phyloP scores from a whole-genome alignment of 30 jellyfish, hydroid and myxozoan species.

The Aurelia sp. region DNA sequence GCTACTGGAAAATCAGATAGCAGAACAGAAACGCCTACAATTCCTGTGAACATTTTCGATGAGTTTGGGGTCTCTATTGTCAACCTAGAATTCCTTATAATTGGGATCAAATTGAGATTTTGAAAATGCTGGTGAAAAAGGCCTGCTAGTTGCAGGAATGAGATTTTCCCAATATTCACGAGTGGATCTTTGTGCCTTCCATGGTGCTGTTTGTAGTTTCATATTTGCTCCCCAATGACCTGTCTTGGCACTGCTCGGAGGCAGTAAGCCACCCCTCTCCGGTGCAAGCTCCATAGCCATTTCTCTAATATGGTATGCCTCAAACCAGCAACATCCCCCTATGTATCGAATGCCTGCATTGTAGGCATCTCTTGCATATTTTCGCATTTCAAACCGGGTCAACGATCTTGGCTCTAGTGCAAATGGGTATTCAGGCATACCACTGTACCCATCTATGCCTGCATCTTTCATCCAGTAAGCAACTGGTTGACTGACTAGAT shows the following conservation, averaged over 20 bases:
- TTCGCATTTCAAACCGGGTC: constrained; percentile 49
- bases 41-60: too few relatives aligned
- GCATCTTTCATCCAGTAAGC: constrained; percentile 82
- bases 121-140: constrained; percentile 12
- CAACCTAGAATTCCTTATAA: too few relatives aligned
- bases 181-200: constrained; percentile 6
- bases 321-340: constrained; percentile 62
- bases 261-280: constrained; percentile 19
- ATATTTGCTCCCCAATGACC: constrained; percentile 1
- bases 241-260: constrained; percentile 7
- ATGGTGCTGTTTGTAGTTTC: neutral
- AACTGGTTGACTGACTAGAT: constrained; percentile 70
- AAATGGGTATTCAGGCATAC: constrained; percentile 73
- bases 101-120: neutral
- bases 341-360: constrained; percentile 54
- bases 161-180: constrained; percentile 30
- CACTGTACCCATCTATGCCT: constrained; percentile 60
- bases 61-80: too few relatives aligned
- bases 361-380: constrained; percentile 62
- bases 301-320: constrained; percentile 63
- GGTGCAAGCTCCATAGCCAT: constrained; percentile 14
- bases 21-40: too few relatives aligned
- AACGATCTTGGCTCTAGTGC: neutral
- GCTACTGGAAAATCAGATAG: too few relatives aligned
- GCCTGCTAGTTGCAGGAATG: constrained; percentile 28